Conservation (phyloP, 1,140 invertebrate species). For the Calliphora vicina region DNA sequence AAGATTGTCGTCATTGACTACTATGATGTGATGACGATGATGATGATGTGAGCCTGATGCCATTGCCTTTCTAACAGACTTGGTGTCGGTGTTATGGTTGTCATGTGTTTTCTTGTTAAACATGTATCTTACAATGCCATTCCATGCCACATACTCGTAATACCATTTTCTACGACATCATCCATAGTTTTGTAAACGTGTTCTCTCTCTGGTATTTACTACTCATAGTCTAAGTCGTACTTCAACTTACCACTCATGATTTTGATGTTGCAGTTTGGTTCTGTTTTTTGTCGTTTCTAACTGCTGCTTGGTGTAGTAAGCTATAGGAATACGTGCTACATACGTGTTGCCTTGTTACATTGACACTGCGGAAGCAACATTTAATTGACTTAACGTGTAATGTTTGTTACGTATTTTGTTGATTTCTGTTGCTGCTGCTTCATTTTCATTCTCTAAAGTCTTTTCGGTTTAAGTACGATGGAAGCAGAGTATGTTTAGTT, state of each 20-base stretch:
- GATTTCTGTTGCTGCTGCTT: background rate
- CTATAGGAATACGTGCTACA: no score
- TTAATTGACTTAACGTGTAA: slow-evolving; percentile 62
- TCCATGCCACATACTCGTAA: background rate
- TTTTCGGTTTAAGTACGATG: no score
- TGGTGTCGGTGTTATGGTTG: slow-evolving; percentile 35
- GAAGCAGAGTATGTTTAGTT: no score
- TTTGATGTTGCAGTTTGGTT: background rate
- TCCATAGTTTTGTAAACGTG: background rate
- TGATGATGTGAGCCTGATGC: background rate
- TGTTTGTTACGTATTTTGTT: slow-evolving; percentile 42
- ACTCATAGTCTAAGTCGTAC: background rate
- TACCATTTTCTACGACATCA: background rate
- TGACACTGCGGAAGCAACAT: slow-evolving; percentile 55
- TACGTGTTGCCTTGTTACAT: background rate
- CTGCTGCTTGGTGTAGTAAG: background rate
- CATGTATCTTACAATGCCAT: background rate
- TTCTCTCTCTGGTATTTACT: background rate
- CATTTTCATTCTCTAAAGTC: no score
- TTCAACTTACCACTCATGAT: background rate
- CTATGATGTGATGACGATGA: background rate
- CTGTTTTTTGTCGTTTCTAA: background rate
- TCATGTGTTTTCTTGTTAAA: slow-evolving; percentile 11
- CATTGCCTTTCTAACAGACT: slow-evolving; percentile 15
- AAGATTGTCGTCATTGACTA: no score